Conservation (phyloP, 2,888 invertebrate genomes). For the Luffia ferchaultella region DNA sequence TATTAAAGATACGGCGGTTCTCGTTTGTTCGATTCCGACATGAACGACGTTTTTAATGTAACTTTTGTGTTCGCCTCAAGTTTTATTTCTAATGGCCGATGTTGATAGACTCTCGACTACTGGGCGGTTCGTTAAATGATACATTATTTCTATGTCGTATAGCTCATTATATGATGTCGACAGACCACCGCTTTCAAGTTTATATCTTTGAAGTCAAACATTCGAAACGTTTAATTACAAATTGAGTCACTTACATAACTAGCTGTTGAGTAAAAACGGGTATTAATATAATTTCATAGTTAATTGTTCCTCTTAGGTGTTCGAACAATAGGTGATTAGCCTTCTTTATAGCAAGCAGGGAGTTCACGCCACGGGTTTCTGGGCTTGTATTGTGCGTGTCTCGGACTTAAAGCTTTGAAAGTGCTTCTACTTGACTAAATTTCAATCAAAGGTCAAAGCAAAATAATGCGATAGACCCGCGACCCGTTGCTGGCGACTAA, state of each 20-base stretch:
- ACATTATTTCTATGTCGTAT: too few relatives aligned
- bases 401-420: neutral
- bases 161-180: too few relatives aligned
- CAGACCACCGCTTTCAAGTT: too few relatives aligned
- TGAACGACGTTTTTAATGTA: neutral
- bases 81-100: too few relatives aligned
- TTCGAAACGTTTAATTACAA: neutral
- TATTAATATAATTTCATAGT: constrained; percentile 1
- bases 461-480: constrained; percentile 22
- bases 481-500: constrained; percentile 26
- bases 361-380: constrained; percentile 7
- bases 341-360: constrained; percentile 8
- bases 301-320: constrained; percentile 8
- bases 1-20: neutral
- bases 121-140: too few relatives aligned
- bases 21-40: too few relatives aligned
- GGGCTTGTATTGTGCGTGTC: constrained; percentile 1
- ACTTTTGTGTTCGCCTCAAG: neutral
- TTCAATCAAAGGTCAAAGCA: constrained; percentile 55
- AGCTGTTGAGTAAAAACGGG: neutral
- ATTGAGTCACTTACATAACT: neutral
- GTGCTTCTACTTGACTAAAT: constrained; percentile 20
- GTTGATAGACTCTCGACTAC: too few relatives aligned
- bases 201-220: neutral
- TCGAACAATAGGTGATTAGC: constrained; percentile 53